Percentiles rank a stretch among this genome's conserved stretches.
Evolutionary conservation across 2,797 vertebrate genomes (phyloP).

Genomic region (Acipenser oxyrinchus): DNA sequence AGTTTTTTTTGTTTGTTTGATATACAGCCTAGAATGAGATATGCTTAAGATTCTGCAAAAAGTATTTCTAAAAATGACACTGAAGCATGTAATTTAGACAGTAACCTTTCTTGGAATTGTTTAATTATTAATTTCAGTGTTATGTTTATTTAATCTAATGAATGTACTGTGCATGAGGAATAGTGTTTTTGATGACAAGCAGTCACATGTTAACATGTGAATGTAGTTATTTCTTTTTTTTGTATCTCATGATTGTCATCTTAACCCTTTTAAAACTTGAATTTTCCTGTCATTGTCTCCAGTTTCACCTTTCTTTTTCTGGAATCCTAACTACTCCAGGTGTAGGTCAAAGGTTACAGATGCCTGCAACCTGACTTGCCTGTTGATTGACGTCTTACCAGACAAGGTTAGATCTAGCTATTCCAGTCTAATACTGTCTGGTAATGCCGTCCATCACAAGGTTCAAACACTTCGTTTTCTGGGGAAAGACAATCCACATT

Average conservation of each 20-base stretch:
- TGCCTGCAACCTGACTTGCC: constrained; percentile 49
- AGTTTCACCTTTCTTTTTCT: constrained; percentile 30
- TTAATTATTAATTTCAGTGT: too few species aligned
- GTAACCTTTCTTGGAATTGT: too few species aligned
- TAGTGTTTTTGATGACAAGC: too few species aligned
- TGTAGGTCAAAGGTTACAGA: constrained; percentile 48
- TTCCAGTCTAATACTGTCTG: constrained; percentile 98
- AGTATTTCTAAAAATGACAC: too few species aligned
- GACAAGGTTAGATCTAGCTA: constrained; percentile 95
- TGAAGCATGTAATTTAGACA: too few species aligned
- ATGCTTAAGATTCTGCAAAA: too few species aligned
- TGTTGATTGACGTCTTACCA: constrained; percentile 95
- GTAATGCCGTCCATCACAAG: constrained; percentile 91
- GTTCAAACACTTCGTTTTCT: constrained; percentile 54
- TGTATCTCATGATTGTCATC: not conserved
- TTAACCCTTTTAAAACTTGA: constrained; percentile 7
- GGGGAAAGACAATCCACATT: constrained; percentile 6
- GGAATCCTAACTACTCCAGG: constrained; percentile 16
- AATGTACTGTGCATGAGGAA: too few species aligned
- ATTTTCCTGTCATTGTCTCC: constrained; percentile 33
- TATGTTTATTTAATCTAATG: too few species aligned
- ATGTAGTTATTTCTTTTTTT: too few species aligned
- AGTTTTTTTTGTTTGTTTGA: too few species aligned
- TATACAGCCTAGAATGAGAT: too few species aligned
- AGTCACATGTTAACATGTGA: too few species aligned